Evolutionary conservation across 1,140 invertebrate genomes (phyloP), one percentile per base, ranked within the genome.

Genomic region (Steinernema khuongi): DNA sequence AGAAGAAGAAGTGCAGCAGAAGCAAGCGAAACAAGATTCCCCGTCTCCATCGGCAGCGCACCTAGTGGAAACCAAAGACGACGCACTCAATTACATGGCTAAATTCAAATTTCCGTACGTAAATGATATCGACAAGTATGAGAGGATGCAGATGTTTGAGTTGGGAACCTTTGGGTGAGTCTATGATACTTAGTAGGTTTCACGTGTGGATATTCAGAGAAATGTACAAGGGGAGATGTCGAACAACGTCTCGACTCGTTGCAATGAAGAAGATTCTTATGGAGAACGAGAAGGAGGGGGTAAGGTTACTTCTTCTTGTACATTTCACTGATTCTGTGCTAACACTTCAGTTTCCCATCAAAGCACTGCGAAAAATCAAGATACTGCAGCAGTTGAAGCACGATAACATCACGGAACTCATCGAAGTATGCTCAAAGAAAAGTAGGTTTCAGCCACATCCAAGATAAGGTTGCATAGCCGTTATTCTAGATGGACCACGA

Each of bases 231-330:
- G 96, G 94, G 0, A 89, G 91, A 69, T 92, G 95, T 74, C 92
- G 91, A 82, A 91, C 91, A 67, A 91, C 90, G 44, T 94, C 93
- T 84, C 93, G 92, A 85, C 90, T 95, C 80, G 95, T 98, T 0
- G 96, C 96, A 0, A 91, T 99, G 89, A 99, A 99, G 84, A 98
- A 98, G 88, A 94, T 99, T 30, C 86, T 99, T 1, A 99, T 98
- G 94, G 96, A 99, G 82, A 98, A 98, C 88, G 96, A 99, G 88
- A 97, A 97, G 87, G 96, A 99, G 90, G 95, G 96, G 71, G 92
- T 94, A 89, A 88, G 89, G 89, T 82, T 70, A 60, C 26, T 73
- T 26, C 26, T 28, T 1, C 14, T 18, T 66, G 32, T 70, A 44
- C 50, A 14, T 60, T 78, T 67, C 68, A 67, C 78, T 77, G 84